Evolutionary conservation across 1,140 invertebrate genomes (phyloP).

Genomic region (Drosophila lacertosa): DNA sequence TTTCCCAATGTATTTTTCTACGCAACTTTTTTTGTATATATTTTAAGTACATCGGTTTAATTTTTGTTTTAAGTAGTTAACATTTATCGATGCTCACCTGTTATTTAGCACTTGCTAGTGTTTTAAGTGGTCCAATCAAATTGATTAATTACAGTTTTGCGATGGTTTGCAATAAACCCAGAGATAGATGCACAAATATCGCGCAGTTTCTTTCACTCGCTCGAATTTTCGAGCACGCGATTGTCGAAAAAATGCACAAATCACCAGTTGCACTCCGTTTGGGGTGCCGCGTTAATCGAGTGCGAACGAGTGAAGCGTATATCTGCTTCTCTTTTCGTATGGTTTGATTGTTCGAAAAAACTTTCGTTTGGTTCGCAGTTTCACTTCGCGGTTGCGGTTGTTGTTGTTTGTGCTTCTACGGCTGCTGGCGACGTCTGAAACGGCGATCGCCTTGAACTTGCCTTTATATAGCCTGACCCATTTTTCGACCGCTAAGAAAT

Average conservation of each 20-base stretch:
- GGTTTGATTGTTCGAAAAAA: constrained; percentile 20
- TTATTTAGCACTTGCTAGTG: not conserved
- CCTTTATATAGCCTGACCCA: constrained; percentile 86
- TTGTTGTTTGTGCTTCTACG: constrained; percentile 19
- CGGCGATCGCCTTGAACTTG: constrained; percentile 86
- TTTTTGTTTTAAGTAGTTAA: not conserved
- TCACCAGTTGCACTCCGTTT: constrained; percentile 62
- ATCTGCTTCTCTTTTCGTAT: constrained; percentile 36
- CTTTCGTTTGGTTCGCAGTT: constrained; percentile 36
- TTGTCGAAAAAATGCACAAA: constrained; percentile 61
- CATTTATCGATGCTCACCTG: constrained; percentile 10
- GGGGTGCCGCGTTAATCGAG: not conserved
- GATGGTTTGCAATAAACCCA: not conserved
- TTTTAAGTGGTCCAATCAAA: constrained; percentile 3
- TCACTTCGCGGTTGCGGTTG: constrained; percentile 34
- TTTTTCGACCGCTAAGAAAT: constrained; percentile 78
- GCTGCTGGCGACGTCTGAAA: constrained; percentile 72
- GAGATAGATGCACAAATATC: constrained; percentile 28
- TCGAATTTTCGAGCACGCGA: constrained; percentile 46
- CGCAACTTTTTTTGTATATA: too few relatives aligned
- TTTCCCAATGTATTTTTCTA: not conserved
- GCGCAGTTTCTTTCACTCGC: constrained; percentile 45
- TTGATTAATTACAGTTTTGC: constrained; percentile 3
- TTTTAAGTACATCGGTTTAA: too few relatives aligned
- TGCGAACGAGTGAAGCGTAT: constrained; percentile 25